Percentiles rank a stretch among this genome's conserved stretches.
Evolutionary conservation across 2,113 vertebrate genomes (phyloP).

Genomic region (Pseudonaja textilis): DNA sequence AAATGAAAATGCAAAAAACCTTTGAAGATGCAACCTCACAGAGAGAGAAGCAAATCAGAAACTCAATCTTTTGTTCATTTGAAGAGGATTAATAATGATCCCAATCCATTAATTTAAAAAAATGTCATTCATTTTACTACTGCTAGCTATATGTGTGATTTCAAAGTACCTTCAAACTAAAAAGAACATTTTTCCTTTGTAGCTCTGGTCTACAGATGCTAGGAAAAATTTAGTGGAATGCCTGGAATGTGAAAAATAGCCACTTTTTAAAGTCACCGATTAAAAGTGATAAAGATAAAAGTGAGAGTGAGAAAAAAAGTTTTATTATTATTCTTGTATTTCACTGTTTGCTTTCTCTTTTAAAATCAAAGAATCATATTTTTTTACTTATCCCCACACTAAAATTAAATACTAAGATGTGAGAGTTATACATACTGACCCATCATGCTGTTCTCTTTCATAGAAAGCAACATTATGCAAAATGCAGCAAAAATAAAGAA

Average conservation of each 20-base stretch:
- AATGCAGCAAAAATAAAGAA: background rate
- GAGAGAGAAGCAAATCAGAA: background rate
- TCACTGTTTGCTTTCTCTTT: background rate
- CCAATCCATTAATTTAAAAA: background rate
- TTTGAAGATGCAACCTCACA: background rate
- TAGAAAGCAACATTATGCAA: background rate
- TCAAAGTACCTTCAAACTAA: background rate
- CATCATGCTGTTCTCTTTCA: background rate
- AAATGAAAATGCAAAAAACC: background rate
- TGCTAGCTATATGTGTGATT: background rate
- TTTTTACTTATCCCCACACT: background rate
- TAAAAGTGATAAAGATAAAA: background rate
- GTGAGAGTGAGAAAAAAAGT: background rate
- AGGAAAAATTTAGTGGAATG: background rate
- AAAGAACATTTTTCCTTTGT: background rate
- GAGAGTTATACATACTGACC: background rate
- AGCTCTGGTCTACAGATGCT: background rate
- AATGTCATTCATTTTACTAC: background rate
- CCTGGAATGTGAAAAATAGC: background rate
- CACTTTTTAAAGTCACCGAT: background rate
- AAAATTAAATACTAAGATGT: background rate
- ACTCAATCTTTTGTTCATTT: background rate
- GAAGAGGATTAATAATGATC: background rate
- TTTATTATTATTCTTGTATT: background rate
- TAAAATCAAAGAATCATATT: background rate